These are phyloP conservation scores for Athalia rosae DNA, from an alignment of 2,888 invertebrate genomes.

Conservation along the genomic window DNA sequence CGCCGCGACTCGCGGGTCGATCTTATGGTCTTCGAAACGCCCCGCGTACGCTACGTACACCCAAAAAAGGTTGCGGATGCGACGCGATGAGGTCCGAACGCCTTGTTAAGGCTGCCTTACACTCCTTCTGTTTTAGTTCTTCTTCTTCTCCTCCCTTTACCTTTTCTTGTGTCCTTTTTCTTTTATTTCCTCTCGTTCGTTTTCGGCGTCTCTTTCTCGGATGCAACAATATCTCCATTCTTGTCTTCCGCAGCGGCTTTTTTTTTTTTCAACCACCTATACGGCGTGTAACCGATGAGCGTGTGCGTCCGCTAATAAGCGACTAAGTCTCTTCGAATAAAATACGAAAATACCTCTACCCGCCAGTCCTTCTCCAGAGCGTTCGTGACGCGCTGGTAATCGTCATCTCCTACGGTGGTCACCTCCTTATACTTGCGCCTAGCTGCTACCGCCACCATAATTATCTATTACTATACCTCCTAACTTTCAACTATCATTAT, in stretches of 20 bases:
- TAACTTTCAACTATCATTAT: no score
- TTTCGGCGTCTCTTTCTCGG: no score
- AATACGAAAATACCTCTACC: no score
- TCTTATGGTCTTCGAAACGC: no score
- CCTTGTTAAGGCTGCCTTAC: neutral
- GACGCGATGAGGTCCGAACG: neutral
- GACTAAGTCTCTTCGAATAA: neutral
- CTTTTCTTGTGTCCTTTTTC: no score
- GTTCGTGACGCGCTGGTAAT: neutral
- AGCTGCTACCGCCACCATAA: neutral
- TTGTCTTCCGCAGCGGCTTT: neutral
- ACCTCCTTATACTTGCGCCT: slow-evolving; percentile 20
- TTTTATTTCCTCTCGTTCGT: no score
- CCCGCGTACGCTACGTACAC: neutral
- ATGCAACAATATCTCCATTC: neutral
- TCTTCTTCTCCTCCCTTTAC: neutral
- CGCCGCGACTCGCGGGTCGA: no score
- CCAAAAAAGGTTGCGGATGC: slow-evolving; percentile 2
- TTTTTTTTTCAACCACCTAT: neutral
- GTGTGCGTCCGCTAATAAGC: slow-evolving; percentile 18
- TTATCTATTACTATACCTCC: no score
- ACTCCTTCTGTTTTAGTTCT: neutral
- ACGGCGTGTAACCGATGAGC: neutral
- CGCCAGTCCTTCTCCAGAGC: neutral
- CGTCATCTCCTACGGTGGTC: slow-evolving; percentile 6